phyloP scores from a whole-genome alignment of 2,113 vertebrate species.

The Puffinus mauretanicus region DNA sequence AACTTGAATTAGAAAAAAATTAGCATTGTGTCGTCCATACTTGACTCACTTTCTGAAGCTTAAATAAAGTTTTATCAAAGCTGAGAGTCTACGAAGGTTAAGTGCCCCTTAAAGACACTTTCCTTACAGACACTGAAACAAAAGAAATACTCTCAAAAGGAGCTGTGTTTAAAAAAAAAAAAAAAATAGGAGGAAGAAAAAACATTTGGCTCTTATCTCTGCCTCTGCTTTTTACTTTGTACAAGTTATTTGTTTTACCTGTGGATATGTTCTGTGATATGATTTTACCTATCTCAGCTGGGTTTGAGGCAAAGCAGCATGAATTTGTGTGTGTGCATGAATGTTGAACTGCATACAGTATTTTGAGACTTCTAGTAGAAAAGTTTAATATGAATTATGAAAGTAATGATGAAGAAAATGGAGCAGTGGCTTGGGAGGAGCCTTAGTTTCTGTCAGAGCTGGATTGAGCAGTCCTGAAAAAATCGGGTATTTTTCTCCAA shows the following conservation, averaged over 20 bases:
- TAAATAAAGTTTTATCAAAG: slow-evolving; percentile 8
- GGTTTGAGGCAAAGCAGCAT: background rate
- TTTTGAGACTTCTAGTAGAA: background rate
- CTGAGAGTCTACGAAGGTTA: background rate
- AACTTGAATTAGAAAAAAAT: slow-evolving; percentile 26
- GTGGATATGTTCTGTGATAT: background rate
- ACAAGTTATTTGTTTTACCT: background rate
- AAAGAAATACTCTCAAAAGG: background rate
- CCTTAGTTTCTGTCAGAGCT: background rate
- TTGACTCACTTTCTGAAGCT: background rate
- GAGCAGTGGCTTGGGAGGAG: background rate
- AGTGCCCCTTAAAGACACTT: background rate
- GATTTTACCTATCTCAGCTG: background rate
- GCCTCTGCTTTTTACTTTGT: background rate
- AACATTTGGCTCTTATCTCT: background rate
- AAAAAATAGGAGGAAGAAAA: fast-evolving
- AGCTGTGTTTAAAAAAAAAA: background rate
- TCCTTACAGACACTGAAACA: background rate
- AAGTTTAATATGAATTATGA: background rate
- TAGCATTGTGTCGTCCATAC: background rate
- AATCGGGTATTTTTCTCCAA: fast-evolving
- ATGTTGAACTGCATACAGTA: background rate
- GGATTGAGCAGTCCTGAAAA: fast-evolving
- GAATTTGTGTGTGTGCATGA: background rate
- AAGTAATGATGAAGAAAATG: background rate